Conservation (phyloP, 2,113 vertebrate species). For the Calidris pygmaea region DNA sequence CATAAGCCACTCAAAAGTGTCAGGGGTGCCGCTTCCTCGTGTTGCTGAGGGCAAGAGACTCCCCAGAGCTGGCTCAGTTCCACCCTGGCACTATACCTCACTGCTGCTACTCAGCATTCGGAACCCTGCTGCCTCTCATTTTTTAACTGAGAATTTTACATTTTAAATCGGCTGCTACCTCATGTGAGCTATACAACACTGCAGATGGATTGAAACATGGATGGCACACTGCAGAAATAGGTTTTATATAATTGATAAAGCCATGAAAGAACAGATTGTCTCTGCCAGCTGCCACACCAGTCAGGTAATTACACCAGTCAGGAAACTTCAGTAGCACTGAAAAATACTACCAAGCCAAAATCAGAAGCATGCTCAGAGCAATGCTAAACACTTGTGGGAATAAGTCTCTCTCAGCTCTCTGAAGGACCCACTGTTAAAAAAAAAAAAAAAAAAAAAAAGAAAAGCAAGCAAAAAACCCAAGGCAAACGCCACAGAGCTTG, state of each 20-base stretch:
- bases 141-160: not conserved
- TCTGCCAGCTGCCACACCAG: slow-evolving; percentile 45
- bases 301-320: not conserved
- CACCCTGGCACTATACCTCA: not conserved
- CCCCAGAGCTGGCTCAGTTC: not conserved
- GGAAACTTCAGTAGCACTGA: not conserved
- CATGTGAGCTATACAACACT: not conserved
- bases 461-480: not conserved
- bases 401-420: not conserved
- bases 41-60: not conserved
- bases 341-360: not conserved
- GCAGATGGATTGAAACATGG: not conserved
- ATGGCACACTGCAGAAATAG: not conserved
- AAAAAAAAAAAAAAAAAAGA: not conserved
- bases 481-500: not conserved
- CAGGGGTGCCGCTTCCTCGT: not conserved
- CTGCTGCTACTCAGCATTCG: not conserved
- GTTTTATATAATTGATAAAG: slow-evolving; percentile 31
- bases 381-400: not conserved
- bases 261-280: slow-evolving; percentile 18
- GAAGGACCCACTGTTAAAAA: not conserved
- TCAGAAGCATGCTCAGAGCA: not conserved
- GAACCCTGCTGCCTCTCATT: not conserved
- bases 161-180: slow-evolving; percentile 3
- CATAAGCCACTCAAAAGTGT: not conserved